Evolutionary conservation across 37 sponge, comb jelly and placozoan genomes (phyloP).

Genomic region (Axinella damicornis): DNA sequence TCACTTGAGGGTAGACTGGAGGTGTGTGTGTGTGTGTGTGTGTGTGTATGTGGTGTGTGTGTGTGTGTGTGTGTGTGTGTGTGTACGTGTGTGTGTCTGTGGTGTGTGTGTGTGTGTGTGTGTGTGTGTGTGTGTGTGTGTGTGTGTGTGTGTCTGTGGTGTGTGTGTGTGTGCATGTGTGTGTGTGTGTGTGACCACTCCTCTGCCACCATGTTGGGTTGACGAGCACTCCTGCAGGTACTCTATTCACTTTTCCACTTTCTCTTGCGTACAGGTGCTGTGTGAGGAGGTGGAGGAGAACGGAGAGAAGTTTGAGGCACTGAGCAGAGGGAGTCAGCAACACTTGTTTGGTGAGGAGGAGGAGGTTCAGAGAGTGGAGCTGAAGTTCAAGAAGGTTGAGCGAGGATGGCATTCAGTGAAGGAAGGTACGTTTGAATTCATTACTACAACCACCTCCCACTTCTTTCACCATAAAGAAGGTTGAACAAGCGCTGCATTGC

Average conservation of each 20-base stretch:
- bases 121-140: neutral
- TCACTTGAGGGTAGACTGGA: no score
- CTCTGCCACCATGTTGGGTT: neutral
- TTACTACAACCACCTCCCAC: no score
- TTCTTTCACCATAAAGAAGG: neutral
- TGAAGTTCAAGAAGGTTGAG: slow-evolving; percentile 4
- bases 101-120: neutral
- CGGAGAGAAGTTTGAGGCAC: neutral
- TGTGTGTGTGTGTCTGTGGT: neutral
- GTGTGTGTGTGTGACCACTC: neutral
- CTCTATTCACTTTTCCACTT: slow-evolving; percentile 3
- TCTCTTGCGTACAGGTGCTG: neutral
- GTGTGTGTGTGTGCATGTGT: no score
- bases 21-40: no score
- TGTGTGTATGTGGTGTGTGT: no score
- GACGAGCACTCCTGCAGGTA: no score
- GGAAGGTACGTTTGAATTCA: neutral
- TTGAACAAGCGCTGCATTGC: neutral
- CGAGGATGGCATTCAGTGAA: neutral
- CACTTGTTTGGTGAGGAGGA: slow-evolving; percentile 23
- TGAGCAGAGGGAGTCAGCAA: neutral
- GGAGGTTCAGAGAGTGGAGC: neutral
- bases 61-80: no score
- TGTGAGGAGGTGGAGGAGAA: slow-evolving; percentile 20
- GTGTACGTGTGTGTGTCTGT: neutral